A percentile compares a stretch with the other conserved stretches of the same genome.
Evolutionary conservation across 2,113 vertebrate genomes (phyloP).

Genomic region (Ciconia boyciana): DNA sequence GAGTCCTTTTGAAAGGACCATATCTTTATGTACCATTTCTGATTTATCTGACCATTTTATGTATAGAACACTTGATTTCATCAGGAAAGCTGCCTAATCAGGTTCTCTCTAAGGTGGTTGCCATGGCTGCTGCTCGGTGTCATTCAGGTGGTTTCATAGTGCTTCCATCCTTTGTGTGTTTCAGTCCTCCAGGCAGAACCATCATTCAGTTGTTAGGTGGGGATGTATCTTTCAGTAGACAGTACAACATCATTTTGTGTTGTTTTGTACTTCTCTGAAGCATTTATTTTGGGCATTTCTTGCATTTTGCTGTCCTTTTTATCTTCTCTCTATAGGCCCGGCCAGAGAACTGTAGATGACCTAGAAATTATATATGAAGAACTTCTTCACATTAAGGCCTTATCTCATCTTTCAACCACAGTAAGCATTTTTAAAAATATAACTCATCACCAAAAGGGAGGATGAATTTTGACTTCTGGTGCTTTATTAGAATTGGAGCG

Average conservation of each 20-base stretch:
- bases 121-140: slow-evolving; percentile 2
- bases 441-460: background rate
- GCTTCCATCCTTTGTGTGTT: background rate
- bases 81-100: background rate
- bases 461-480: background rate
- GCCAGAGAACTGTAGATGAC: slow-evolving; percentile 91
- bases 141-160: background rate
- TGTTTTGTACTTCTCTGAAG: background rate
- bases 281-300: background rate
- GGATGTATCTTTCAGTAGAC: background rate
- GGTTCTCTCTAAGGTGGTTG: background rate
- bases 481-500: background rate
- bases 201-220: background rate
- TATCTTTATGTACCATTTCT: background rate
- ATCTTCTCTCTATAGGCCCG: slow-evolving; percentile 77
- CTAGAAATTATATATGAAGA: slow-evolving; percentile 98
- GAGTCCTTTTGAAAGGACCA: background rate
- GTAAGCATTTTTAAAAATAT: slow-evolving; percentile 72
- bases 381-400: slow-evolving; percentile 96
- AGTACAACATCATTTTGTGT: background rate
- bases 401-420: slow-evolving; percentile 95
- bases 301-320: background rate
- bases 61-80: background rate
- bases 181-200: background rate
- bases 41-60: background rate